Evolutionary conservation across 1,140 invertebrate genomes (phyloP), one percentile per base, ranked within the genome.

Genomic region (Ylistrum balloti): DNA sequence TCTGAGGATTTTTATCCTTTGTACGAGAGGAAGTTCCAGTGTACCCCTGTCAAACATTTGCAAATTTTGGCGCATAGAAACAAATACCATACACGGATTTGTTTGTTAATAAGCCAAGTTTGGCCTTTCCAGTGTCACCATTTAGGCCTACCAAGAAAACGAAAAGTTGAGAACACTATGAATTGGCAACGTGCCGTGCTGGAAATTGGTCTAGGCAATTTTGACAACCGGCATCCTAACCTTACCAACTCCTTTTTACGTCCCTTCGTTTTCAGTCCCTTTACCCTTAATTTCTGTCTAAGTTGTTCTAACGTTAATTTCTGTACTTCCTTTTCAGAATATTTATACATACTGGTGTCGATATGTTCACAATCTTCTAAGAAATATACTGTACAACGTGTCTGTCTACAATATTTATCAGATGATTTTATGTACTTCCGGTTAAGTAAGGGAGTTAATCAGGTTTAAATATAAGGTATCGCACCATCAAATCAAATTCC

Each of bases 161-260:
- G 28, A 41, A 28, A 45, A n/a, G 45, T 20, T 41, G 20, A 45
- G 33, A 9, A 88, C 34, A 88, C 48, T 45, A 38, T 41, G 41
- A 88, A 41, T 38, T 33, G 32, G 41, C 35, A 38, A 88, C 33
- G 41, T 56, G 34, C 32, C 34, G 35, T 41, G 34, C 32, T 45
- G 41, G 56, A 74, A 74, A 74, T 28, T 28, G 56, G 56, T 74
- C 56, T 17, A n/a, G 56, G 56, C 56, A 28, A 74, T 28, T 56
- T 74, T 74, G 22, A 28, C 56, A 74, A 74, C 56, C 56, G 56
- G 56, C 56, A 45, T 88, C 33, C 20, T 45, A 35, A 33, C 41
- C 92, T 92, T 93, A 93, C 93, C 93, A 93, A 92, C 48, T 91
- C 92, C 32, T 91, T 86, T 88, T 93, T 93, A 35, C 90, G 92